Base-by-base conservation (phyloP, 92 coral and sea anemone genomes). In the Siderastrea radians region DNA sequence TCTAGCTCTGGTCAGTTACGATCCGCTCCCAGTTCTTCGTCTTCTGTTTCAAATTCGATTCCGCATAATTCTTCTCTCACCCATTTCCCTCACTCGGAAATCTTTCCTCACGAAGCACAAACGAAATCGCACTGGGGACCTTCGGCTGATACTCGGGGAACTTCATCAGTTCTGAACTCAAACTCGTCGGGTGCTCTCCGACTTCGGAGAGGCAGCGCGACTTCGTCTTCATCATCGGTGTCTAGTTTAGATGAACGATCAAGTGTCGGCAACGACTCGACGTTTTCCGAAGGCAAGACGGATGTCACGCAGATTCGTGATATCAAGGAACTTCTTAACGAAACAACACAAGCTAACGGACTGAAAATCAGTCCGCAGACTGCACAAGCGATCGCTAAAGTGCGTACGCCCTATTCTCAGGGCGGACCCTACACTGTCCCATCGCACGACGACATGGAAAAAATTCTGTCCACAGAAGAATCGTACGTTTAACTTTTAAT, bases 401-500 rank as follows among this genome's bases (percentile, higher is more conserved):
- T 95, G 6, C 92, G 94, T 63, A 65, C 90, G 6, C 87, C 98
- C n/a, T 83, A 88, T 12, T 26, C 90, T n/a, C 77, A 55, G 64
- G 60, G 91, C 15, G 82, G 85, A 0, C 93, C 91, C 5, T 93
- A 93, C 49, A 59, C 91, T 2, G 92, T 95, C 9, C 93, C 98
- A 1, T 91, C 97, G 43, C 98, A 96, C 75, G 98, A 98, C 79
- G 99, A 98, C 80, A 93, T 92, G 74, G 98, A 96, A 54, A 94
- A 96, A 78, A 96, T 98, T 94, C 90, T 95, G 89, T 94, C 96
- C 84, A 96, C 99, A 26, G 98, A 96, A 84, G 99, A 98, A 87
- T 96, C 99, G n/a, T 98, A 98, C 86, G 99, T 98, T 38, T 98
- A 89, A 80, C 73, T 7, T 50, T 64, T 0, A 38, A 44, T 17